Percentiles rank a stretch among this genome's conserved stretches.
Evolutionary conservation across 1,140 invertebrate genomes (phyloP).

Genomic region (Nautilus pompilius): DNA sequence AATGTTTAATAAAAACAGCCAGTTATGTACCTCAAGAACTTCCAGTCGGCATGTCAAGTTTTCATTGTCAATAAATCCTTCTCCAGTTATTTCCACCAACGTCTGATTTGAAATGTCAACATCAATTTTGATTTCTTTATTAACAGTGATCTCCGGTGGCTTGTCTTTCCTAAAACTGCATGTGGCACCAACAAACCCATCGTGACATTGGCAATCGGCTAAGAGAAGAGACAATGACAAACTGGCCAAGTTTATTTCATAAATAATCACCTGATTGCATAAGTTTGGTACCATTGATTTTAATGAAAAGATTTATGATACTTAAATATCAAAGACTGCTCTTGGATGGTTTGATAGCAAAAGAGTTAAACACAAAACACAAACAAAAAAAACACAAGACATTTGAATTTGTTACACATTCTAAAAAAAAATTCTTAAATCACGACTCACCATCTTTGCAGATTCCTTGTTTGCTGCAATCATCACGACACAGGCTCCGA

Average conservation of each 20-base stretch:
- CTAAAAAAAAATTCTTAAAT: neutral
- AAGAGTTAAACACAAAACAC: too few species aligned
- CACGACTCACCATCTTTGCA: neutral
- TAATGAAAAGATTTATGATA: too few species aligned
- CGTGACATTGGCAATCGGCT: slow-evolving; percentile 14
- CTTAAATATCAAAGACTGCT: too few species aligned
- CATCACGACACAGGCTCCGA: neutral
- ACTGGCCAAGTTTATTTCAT: too few species aligned
- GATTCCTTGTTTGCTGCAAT: neutral
- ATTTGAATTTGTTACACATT: too few species aligned
- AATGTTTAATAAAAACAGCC: too few species aligned
- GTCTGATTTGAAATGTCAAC: neutral
- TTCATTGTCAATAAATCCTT: neutral
- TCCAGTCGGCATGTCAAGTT: neutral
- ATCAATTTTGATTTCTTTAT: neutral
- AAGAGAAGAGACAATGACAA: too few species aligned
- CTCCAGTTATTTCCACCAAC: neutral
- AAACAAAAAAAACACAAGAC: too few species aligned
- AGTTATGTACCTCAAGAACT: too few species aligned
- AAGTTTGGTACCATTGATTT: too few species aligned
- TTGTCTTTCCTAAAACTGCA: slow-evolving; percentile 10
- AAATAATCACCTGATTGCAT: too few species aligned
- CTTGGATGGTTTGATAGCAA: too few species aligned
- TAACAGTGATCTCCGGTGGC: slow-evolving; percentile 1
- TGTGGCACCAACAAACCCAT: slow-evolving; percentile 11